These are phyloP conservation scores for Aromia moschata DNA, from an alignment of 2,888 invertebrate genomes.

Conservation along the genomic window DNA sequence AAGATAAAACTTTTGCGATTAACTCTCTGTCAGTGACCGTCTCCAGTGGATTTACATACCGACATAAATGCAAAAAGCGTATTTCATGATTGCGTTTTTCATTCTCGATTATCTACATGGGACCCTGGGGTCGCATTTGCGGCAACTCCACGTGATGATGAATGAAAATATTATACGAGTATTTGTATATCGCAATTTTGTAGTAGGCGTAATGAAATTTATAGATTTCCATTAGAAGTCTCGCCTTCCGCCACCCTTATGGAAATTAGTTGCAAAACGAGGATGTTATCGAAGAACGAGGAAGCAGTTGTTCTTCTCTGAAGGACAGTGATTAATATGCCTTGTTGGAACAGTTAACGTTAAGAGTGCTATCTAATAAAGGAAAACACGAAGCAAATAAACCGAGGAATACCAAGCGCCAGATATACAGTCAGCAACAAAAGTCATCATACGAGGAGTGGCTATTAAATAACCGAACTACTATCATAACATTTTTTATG, in stretches of 20 bases:
- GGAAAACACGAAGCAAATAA: too few species aligned
- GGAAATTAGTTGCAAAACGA: neutral
- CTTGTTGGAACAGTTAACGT: neutral
- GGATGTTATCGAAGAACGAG: neutral
- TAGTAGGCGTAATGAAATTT: constrained; percentile 9
- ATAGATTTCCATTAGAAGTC: constrained; percentile 7
- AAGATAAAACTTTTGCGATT: too few species aligned
- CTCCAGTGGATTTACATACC: neutral
- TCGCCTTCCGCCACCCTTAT: neutral
- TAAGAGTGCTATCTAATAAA: too few species aligned
- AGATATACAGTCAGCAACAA: too few species aligned
- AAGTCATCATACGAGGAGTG: too few species aligned
- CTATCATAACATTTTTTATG: too few species aligned
- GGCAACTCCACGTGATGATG: neutral
- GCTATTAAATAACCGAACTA: too few species aligned
- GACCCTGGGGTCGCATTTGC: neutral
- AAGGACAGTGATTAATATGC: neutral
- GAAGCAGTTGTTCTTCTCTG: neutral
- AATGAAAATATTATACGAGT: neutral
- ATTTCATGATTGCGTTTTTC: too few species aligned
- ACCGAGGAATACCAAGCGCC: too few species aligned
- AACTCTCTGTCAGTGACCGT: too few species aligned
- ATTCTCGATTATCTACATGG: too few species aligned
- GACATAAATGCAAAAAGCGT: too few species aligned
- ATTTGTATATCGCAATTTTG: constrained; percentile 5